These are phyloP conservation scores for Aethina tumida DNA, from an alignment of 1,140 invertebrate genomes.

Conservation along the genomic window DNA sequence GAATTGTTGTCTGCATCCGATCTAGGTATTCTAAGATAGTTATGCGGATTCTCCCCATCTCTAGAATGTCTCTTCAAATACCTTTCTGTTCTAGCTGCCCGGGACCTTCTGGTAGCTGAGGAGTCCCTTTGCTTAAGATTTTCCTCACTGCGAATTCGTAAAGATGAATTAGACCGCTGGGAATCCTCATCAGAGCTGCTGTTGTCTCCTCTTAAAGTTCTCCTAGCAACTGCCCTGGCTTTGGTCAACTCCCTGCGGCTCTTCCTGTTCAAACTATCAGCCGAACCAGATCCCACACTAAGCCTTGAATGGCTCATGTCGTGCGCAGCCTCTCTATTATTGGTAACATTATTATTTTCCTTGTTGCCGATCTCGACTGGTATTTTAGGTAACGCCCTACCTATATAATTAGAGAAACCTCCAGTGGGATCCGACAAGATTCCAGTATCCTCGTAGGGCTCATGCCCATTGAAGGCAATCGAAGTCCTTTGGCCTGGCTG, in stretches of 20 bases:
- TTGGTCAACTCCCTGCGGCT: slow-evolving; percentile 48
- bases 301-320: slow-evolving; percentile 15
- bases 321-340: slow-evolving; percentile 21
- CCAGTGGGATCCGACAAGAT: slow-evolving; percentile 30
- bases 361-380: slow-evolving; percentile 24
- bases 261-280: slow-evolving; percentile 44
- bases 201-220: slow-evolving; percentile 46
- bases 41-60: slow-evolving; percentile 48
- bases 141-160: slow-evolving; percentile 55
- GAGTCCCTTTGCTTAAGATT: slow-evolving; percentile 48
- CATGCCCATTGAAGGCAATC: slow-evolving; percentile 23
- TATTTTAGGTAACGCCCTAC: slow-evolving; percentile 33
- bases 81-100: slow-evolving; percentile 65
- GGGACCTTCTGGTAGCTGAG: slow-evolving; percentile 42
- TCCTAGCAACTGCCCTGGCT: slow-evolving; percentile 49
- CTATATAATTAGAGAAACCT: slow-evolving; percentile 38
- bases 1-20: slow-evolving; percentile 27
- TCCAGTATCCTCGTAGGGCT: slow-evolving; percentile 37
- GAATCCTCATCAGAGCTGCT: slow-evolving; percentile 66
- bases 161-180: slow-evolving; percentile 52
- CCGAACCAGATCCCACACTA: slow-evolving; percentile 26
- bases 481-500: slow-evolving; percentile 15
- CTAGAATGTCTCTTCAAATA: slow-evolving; percentile 63
- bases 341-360: slow-evolving; percentile 20
- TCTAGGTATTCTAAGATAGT: slow-evolving; percentile 29